Conservation (phyloP, 2,113 vertebrate species). For the Dissostichus mawsoni region DNA sequence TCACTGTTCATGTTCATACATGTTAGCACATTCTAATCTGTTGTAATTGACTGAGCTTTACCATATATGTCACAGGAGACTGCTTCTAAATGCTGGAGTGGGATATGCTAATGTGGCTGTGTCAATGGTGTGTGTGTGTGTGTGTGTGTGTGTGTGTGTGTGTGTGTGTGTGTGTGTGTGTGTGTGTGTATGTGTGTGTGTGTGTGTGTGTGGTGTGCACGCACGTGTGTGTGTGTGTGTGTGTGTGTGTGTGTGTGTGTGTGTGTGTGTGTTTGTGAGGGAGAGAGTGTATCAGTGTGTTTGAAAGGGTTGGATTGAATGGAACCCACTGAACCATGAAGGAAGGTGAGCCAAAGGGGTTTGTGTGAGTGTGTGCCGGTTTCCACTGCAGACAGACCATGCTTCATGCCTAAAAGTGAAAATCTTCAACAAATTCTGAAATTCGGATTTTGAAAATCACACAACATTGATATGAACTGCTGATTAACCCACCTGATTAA, state of each 20-base stretch:
- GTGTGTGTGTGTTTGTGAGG: too few relatives aligned
- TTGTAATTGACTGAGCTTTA: constrained; percentile 41
- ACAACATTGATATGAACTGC: too few relatives aligned
- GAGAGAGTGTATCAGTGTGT: too few relatives aligned
- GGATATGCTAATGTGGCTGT: constrained; percentile 46
- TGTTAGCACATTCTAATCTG: constrained; percentile 56
- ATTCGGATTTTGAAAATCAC: too few relatives aligned
- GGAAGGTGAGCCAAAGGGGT: too few relatives aligned
- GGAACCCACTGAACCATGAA: too few relatives aligned
- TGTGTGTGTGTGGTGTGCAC: neutral
- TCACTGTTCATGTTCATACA: constrained; percentile 37
- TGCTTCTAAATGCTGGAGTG: constrained; percentile 39
- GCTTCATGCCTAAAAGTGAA: too few relatives aligned
- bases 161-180: neutral
- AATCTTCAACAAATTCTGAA: too few relatives aligned
- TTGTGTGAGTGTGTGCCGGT: too few relatives aligned
- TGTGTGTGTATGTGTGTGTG: constrained; percentile 12
- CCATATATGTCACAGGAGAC: constrained; percentile 37
- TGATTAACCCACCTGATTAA: too few relatives aligned
- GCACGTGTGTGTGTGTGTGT: constrained; percentile 7
- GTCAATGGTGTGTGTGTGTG: constrained; percentile 18
- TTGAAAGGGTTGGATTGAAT: too few relatives aligned
- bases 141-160: neutral
- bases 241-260: neutral
- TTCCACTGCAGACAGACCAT: too few relatives aligned